Conservation (phyloP, 2,888 invertebrate genomes). For the Sturmia bella region DNA sequence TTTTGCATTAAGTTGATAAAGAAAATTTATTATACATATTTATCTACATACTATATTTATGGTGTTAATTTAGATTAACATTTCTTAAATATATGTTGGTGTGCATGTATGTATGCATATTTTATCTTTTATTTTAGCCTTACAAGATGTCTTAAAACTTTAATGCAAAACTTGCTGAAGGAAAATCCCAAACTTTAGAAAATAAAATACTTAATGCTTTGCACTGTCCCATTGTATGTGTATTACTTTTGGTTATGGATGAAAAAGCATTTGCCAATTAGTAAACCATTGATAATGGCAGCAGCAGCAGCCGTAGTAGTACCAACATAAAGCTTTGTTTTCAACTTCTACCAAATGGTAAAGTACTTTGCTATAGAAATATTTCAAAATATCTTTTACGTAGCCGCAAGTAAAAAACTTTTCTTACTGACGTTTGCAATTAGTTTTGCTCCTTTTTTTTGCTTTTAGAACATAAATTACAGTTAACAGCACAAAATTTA, state of each 20-base stretch:
- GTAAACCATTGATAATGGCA: constrained; percentile 33
- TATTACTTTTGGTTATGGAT: constrained; percentile 45
- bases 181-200: constrained; percentile 18
- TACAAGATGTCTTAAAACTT: constrained; percentile 3
- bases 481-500: constrained; percentile 72
- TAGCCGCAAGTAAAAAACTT: constrained; percentile 72
- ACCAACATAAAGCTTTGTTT: constrained; percentile 53
- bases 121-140: too few relatives aligned
- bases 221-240: constrained; percentile 5
- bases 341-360: constrained; percentile 55
- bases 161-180: constrained; percentile 23
- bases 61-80: constrained; percentile 10
- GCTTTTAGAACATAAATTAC: constrained; percentile 71
- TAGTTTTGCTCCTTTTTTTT: constrained; percentile 68
- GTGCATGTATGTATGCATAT: too few relatives aligned
- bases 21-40: neutral
- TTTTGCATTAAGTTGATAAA: neutral
- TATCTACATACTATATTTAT: neutral
- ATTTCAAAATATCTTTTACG: constrained; percentile 60
- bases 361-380: constrained; percentile 32
- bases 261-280: constrained; percentile 43
- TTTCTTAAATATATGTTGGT: neutral
- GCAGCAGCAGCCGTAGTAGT: constrained; percentile 24
- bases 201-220: constrained; percentile 27
- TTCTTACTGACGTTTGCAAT: constrained; percentile 73